Conservation (phyloP, 2,888 invertebrate species). For the Cryptophagus acutangulus region DNA sequence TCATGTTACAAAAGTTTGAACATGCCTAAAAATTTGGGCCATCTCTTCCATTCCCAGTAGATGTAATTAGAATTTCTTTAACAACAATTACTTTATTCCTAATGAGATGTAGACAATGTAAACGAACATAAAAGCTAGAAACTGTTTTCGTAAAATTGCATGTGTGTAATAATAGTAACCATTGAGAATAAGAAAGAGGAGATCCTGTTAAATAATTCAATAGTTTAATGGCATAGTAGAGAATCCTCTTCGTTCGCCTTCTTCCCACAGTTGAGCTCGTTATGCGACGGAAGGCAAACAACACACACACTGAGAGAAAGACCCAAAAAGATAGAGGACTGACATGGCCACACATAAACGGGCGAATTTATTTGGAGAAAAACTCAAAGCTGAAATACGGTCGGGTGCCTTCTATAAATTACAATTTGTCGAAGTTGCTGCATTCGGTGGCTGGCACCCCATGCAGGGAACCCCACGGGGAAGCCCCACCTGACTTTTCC, state of each 20-base stretch:
- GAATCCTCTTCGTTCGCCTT: constrained; percentile 12
- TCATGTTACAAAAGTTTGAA: too few relatives aligned
- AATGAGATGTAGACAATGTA: too few relatives aligned
- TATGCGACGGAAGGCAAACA: constrained; percentile 19
- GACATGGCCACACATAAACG: constrained; percentile 45
- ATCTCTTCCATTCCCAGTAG: too few relatives aligned
- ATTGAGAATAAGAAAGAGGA: too few relatives aligned
- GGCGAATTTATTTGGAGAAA: constrained; percentile 42
- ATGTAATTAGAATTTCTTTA: too few relatives aligned
- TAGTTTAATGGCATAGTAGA: too few relatives aligned
- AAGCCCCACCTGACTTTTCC: constrained; percentile 42
- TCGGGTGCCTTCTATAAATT: constrained; percentile 43
- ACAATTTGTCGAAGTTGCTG: constrained; percentile 47
- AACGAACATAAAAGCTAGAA: too few relatives aligned
- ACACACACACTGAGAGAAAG: constrained; percentile 3
- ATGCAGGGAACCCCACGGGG: constrained; percentile 42
- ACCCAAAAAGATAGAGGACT: constrained; percentile 18
- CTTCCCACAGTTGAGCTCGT: constrained; percentile 18
- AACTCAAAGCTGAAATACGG: constrained; percentile 32
- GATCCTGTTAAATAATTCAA: constrained; percentile 18
- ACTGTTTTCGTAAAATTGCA: too few relatives aligned
- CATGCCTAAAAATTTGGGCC: too few relatives aligned
- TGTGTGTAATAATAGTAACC: too few relatives aligned
- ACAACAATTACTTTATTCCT: too few relatives aligned
- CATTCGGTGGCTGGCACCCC: constrained; percentile 43